Conservation (phyloP, 1,140 invertebrate genomes). For the Muscidifurax raptorellus region DNA sequence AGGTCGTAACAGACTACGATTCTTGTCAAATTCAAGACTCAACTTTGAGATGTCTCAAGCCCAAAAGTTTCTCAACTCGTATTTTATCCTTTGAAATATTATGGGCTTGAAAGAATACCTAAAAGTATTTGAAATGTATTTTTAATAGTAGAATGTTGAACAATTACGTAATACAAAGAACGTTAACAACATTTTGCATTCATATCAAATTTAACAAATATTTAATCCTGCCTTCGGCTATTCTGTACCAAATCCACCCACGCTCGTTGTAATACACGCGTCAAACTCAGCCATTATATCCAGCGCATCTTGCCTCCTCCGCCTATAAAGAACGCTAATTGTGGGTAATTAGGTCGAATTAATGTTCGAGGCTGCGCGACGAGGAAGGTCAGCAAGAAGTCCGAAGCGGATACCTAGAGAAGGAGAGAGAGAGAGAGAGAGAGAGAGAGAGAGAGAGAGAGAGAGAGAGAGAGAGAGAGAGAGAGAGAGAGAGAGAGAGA, state of each 20-base stretch:
- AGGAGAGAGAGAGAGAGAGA: too few relatives aligned
- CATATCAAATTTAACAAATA: background rate
- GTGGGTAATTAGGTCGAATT: conserved; percentile 63
- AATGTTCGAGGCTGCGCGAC: conserved; percentile 38
- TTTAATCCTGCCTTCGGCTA: background rate
- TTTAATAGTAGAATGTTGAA: background rate
- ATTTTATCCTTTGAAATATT: too few relatives aligned
- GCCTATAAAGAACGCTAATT: conserved; percentile 57
- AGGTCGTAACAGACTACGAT: background rate
- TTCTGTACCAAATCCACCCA: background rate
- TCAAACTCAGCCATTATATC: background rate
- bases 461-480: too few relatives aligned
- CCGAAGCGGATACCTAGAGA: conserved; percentile 38
- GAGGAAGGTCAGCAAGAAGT: conserved; percentile 27
- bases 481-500: too few relatives aligned
- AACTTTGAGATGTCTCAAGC: too few relatives aligned
- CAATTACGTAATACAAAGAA: background rate
- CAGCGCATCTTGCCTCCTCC: background rate
- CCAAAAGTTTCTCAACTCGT: too few relatives aligned
- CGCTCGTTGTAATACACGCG: background rate
- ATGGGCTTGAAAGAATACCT: too few relatives aligned
- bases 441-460: too few relatives aligned
- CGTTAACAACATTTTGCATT: background rate
- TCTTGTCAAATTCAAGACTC: too few relatives aligned
- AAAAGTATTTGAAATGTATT: background rate